Conservation (phyloP, 2,888 invertebrate genomes). For the Oconnorella tubifera region DNA sequence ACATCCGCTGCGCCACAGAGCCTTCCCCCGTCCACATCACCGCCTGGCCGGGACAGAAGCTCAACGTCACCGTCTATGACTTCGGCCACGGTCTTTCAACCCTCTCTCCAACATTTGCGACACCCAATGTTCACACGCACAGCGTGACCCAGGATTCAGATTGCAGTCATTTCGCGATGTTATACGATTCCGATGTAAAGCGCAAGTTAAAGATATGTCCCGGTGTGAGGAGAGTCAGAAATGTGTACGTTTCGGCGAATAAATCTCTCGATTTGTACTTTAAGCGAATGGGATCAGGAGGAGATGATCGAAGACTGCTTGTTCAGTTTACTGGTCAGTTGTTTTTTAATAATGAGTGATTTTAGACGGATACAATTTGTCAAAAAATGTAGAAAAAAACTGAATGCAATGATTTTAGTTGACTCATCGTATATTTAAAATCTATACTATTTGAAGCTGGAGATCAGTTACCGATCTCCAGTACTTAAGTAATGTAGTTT, state of each 20-base stretch:
- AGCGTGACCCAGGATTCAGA: not conserved
- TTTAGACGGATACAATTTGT: too few relatives aligned
- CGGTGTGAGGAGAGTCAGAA: slow-evolving; percentile 5
- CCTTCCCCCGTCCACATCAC: slow-evolving; percentile 12
- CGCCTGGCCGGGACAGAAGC: slow-evolving; percentile 18
- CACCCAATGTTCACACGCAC: not conserved
- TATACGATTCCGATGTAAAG: slow-evolving; percentile 6
- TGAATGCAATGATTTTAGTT: too few relatives aligned
- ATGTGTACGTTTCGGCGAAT: slow-evolving; percentile 12
- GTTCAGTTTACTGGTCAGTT: slow-evolving; percentile 12
- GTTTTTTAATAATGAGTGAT: not conserved
- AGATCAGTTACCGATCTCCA: too few relatives aligned
- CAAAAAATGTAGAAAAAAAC: too few relatives aligned
- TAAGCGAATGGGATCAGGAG: slow-evolving; percentile 2
- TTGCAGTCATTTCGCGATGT: slow-evolving; percentile 10
- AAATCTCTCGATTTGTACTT: slow-evolving; percentile 14
- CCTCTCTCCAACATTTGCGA: not conserved
- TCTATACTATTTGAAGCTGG: too few relatives aligned
- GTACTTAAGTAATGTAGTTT: too few relatives aligned
- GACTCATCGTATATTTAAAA: too few relatives aligned
- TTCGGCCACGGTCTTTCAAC: slow-evolving; percentile 12
- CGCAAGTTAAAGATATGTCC: slow-evolving; percentile 8
- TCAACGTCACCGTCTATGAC: slow-evolving; percentile 26
- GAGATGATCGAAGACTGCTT: slow-evolving; percentile 1
- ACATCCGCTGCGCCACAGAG: slow-evolving; percentile 15